phyloP scores from a whole-genome alignment of 2,113 vertebrate genomes.

The Plecturocebus donacophilus region DNA sequence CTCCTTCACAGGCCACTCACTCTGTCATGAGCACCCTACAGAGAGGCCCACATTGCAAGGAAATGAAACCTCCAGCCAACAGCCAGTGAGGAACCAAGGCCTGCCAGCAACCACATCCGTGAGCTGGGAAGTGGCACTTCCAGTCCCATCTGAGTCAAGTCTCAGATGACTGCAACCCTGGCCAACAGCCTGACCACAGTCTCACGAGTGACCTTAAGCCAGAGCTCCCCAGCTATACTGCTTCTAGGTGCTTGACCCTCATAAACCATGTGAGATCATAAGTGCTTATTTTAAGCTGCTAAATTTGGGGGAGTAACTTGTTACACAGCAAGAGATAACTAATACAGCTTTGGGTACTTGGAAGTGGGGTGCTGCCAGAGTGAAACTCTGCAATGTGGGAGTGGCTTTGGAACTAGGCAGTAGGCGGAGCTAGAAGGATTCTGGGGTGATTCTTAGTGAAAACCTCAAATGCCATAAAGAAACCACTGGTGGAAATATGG shows the following conservation, averaged over 20 bases:
- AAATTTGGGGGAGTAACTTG: background rate
- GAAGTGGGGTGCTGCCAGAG: background rate
- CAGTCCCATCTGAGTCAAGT: background rate
- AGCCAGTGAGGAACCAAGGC: background rate
- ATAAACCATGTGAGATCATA: background rate
- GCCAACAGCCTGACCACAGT: background rate
- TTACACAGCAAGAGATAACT: background rate
- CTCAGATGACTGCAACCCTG: background rate
- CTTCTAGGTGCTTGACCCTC: background rate
- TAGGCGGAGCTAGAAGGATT: background rate
- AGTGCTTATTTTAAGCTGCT: background rate
- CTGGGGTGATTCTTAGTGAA: background rate
- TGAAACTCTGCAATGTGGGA: background rate
- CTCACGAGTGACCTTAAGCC: background rate
- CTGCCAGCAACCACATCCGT: background rate
- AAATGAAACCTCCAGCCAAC: constrained; percentile 9
- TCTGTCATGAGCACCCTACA: constrained; percentile 2
- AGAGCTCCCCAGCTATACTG: background rate
- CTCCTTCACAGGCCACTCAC: background rate
- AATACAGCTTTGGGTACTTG: background rate
- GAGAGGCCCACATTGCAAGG: background rate
- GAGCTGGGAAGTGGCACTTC: background rate
- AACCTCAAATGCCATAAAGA: background rate
- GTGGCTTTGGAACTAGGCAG: background rate
- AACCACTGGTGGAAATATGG: background rate